A percentile compares a stretch with the other conserved stretches of the same genome.
Conservation (phyloP, 2,888 invertebrate species). For the Corbicula japonica region DNA sequence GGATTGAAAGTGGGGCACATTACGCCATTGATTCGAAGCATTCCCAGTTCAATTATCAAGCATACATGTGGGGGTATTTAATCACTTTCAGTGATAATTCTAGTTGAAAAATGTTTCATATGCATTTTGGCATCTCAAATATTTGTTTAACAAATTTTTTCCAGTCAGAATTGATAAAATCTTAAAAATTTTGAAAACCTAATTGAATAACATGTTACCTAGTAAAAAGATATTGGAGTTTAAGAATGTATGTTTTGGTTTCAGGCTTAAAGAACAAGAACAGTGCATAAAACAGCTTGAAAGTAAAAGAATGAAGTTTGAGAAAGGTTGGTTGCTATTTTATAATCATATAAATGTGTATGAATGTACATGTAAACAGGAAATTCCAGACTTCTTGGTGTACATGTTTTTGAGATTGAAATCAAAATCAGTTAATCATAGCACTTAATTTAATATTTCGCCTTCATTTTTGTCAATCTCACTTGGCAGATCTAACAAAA, state of each 20-base stretch:
- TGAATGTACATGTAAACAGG: not conserved
- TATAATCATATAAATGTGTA: not conserved
- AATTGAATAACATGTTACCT: too few relatives aligned
- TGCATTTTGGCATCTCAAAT: not conserved
- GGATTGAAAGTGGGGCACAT: too few relatives aligned
- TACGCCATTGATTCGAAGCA: too few relatives aligned
- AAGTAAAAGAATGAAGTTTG: constrained; percentile 65
- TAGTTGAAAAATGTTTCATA: not conserved
- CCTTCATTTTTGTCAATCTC: not conserved
- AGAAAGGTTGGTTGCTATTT: constrained; percentile 49
- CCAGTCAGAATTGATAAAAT: not conserved
- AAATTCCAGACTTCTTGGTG: not conserved
- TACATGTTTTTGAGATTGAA: not conserved
- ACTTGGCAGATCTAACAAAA: too few relatives aligned
- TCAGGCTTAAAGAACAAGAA: constrained; percentile 79
- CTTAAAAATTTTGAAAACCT: not conserved
- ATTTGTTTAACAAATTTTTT: not conserved
- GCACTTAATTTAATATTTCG: not conserved
- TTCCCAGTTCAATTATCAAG: too few relatives aligned
- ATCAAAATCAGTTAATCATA: not conserved
- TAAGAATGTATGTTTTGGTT: constrained; percentile 21
- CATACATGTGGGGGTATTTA: too few relatives aligned
- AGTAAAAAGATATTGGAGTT: too few relatives aligned
- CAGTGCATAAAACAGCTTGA: constrained; percentile 76
- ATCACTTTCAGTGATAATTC: not conserved